Evolutionary conservation across 2,113 vertebrate genomes (phyloP).

Genomic region (Labeo catla): DNA sequence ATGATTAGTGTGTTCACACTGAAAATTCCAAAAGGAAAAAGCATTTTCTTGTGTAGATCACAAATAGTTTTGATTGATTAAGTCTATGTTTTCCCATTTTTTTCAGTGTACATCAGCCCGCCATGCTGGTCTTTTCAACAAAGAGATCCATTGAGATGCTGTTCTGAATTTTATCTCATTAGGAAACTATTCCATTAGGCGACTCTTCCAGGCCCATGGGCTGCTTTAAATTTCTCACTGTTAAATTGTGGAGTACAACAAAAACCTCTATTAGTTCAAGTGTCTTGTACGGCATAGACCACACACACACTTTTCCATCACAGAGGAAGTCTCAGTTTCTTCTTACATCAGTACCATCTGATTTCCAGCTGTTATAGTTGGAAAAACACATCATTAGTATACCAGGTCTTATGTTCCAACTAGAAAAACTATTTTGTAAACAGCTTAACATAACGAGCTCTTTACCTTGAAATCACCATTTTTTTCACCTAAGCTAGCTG

Average conservation of each 20-base stretch:
- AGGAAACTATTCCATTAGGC: neutral
- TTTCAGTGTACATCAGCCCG: neutral
- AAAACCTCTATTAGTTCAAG: neutral
- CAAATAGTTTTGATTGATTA: too few relatives aligned
- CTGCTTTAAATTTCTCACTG: neutral
- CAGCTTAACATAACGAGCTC: neutral
- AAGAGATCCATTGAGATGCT: neutral
- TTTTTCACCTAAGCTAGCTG: neutral
- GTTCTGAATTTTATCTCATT: slow-evolving; percentile 34
- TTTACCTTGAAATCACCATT: neutral
- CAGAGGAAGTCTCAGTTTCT: slow-evolving; percentile 48
- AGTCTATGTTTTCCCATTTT: too few relatives aligned
- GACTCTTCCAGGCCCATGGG: neutral
- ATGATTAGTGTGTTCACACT: too few relatives aligned
- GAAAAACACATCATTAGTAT: neutral
- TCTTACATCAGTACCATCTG: slow-evolving; percentile 28
- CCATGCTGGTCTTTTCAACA: neutral
- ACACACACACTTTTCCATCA: slow-evolving; percentile 51
- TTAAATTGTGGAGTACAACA: neutral
- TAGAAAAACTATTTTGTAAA: slow-evolving; percentile 1
- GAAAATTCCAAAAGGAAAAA: too few relatives aligned
- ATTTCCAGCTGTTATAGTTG: slow-evolving; percentile 22
- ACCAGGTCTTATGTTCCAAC: neutral
- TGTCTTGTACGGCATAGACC: slow-evolving; percentile 33
- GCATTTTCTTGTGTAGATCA: too few relatives aligned